These are phyloP conservation scores for Gymnarchus niloticus DNA, from an alignment of 2,113 vertebrate species.

Conservation along the genomic window DNA sequence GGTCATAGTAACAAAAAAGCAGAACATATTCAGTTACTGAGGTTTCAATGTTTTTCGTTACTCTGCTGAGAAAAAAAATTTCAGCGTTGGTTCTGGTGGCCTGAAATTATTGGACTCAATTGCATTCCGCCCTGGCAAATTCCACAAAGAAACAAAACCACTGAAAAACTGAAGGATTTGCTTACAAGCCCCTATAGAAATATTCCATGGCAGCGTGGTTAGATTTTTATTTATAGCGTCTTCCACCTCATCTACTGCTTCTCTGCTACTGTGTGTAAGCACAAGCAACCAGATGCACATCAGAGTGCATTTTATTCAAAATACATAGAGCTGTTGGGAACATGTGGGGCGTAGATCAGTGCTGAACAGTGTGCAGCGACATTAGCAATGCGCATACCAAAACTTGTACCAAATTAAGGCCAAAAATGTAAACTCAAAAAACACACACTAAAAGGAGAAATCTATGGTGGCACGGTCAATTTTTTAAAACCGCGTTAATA, in stretches of 20 bases:
- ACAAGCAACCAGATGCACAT: not conserved
- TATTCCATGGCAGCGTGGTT: not conserved
- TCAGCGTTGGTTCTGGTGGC: slow-evolving; percentile 26
- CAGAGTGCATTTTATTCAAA: not conserved
- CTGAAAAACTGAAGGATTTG: not conserved
- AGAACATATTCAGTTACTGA: not conserved
- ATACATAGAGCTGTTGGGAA: not conserved
- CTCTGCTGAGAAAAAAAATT: not conserved
- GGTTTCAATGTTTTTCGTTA: not conserved
- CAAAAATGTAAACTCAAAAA: no score
- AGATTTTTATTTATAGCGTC: not conserved
- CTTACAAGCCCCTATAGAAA: not conserved
- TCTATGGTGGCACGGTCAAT: not conserved
- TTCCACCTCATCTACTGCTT: not conserved
- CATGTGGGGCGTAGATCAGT: not conserved
- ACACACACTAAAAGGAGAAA: not conserved
- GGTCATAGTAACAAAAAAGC: not conserved
- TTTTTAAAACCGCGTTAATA: no score
- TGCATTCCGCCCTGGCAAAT: slow-evolving; percentile 25
- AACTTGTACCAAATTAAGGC: no score
- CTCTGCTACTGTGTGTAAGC: not conserved
- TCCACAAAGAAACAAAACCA: slow-evolving; percentile 15
- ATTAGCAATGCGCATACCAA: no score
- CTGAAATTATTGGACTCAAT: slow-evolving; percentile 51
- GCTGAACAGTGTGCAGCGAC: not conserved